A percentile compares a stretch with the other conserved stretches of the same genome.
phyloP scores from a whole-genome alignment of 2,113 vertebrate species.

The Mus spicilegus region DNA sequence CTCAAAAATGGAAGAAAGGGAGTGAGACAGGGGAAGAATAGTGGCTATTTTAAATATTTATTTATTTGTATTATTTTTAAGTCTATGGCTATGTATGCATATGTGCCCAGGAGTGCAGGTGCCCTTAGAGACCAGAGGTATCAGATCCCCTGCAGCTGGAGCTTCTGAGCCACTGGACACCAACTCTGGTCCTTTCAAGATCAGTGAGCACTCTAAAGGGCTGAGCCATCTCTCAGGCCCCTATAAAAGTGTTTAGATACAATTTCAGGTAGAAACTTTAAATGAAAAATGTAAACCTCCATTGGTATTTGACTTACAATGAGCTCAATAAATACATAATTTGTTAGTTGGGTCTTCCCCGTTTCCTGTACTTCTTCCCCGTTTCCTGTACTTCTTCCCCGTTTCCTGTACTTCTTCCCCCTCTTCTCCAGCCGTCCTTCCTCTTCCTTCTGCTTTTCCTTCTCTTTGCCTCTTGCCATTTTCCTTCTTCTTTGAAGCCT shows the following conservation, averaged over 20 bases:
- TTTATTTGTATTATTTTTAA: too few relatives aligned
- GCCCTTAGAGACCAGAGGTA: background rate
- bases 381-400: too few relatives aligned
- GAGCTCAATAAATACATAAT: background rate
- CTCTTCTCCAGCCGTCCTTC: background rate
- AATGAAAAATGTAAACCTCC: background rate
- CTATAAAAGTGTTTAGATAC: background rate
- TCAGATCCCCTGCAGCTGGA: background rate
- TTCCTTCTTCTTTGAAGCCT: background rate
- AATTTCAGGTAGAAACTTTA: slow-evolving; percentile 8
- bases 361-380: background rate
- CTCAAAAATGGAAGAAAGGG: background rate
- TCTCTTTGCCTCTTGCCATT: background rate
- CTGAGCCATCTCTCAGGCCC: background rate
- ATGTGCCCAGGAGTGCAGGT: background rate
- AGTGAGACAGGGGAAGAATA: too few relatives aligned
- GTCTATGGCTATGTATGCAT: background rate
- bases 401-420: background rate
- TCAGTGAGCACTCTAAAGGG: background rate
- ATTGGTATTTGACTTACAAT: background rate
- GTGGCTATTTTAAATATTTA: background rate
- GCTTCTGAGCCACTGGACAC: background rate
- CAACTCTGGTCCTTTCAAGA: background rate
- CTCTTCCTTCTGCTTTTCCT: background rate
- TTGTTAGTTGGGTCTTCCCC: too few relatives aligned